Conservation (phyloP, 2,797 vertebrate species). For the Todus mexicanus region DNA sequence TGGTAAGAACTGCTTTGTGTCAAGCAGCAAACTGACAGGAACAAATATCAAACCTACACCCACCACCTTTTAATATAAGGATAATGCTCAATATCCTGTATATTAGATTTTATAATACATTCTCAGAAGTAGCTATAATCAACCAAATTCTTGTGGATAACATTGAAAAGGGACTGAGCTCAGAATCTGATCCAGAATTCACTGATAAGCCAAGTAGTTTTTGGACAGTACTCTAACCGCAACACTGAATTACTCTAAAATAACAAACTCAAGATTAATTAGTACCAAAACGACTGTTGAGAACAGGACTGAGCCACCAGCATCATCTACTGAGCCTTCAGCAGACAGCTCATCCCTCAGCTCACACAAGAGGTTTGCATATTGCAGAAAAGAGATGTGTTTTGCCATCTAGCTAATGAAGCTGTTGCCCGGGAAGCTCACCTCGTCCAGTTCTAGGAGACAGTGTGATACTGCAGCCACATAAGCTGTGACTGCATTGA, state of each 20-base stretch:
- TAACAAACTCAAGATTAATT: background rate
- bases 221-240: background rate
- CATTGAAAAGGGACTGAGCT: background rate
- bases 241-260: background rate
- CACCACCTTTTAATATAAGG: slow-evolving; percentile 45
- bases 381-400: background rate
- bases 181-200: background rate
- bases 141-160: background rate
- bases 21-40: slow-evolving; percentile 38
- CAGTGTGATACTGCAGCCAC: background rate
- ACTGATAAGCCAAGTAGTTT: background rate
- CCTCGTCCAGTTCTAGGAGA: background rate
- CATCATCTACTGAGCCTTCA: background rate
- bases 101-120: background rate
- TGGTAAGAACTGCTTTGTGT: slow-evolving; percentile 53
- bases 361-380: background rate
- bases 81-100: background rate
- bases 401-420: background rate
- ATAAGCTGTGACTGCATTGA: background rate
- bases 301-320: background rate
- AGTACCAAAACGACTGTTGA: background rate
- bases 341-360: background rate
- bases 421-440: background rate
- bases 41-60: slow-evolving; percentile 38
- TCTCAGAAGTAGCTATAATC: background rate